phyloP scores from a whole-genome alignment of 2,113 vertebrate species.

The Eubucco bourcierii region DNA sequence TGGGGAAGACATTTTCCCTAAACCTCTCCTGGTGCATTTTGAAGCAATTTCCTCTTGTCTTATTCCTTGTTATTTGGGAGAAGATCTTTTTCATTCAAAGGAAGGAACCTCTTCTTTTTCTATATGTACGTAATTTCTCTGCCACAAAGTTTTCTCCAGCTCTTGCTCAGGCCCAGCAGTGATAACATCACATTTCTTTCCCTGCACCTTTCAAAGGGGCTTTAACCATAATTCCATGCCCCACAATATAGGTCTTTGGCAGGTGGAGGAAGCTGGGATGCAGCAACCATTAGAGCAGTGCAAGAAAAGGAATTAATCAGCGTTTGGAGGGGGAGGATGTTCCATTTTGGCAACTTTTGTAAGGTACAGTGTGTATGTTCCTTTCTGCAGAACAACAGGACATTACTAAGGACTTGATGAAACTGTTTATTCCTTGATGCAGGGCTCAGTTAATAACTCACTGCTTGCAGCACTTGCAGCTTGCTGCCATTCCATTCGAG shows the following conservation, averaged over 20 bases:
- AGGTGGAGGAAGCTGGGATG: not conserved
- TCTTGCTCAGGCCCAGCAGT: not conserved
- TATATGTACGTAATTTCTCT: not conserved
- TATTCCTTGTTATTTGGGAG: not conserved
- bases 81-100: not conserved
- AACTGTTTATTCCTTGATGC: not conserved
- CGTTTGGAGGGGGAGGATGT: not conserved
- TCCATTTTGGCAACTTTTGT: not conserved
- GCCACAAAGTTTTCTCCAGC: fast-evolving
- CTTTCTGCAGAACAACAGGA: not conserved
- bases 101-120: not conserved
- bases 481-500: not conserved
- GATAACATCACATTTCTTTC: not conserved
- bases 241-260: not conserved
- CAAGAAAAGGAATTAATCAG: not conserved
- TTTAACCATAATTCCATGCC: not conserved
- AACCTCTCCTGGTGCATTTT: not conserved
- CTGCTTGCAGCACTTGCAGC: not conserved
- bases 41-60: not conserved
- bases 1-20: not conserved
- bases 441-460: not conserved
- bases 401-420: not conserved
- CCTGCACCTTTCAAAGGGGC: not conserved
- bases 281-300: not conserved
- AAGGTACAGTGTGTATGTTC: not conserved